A percentile compares a stretch with the other conserved stretches of the same genome.
phyloP scores from a whole-genome alignment of 2,888 invertebrate species.

The Tachina fera region DNA sequence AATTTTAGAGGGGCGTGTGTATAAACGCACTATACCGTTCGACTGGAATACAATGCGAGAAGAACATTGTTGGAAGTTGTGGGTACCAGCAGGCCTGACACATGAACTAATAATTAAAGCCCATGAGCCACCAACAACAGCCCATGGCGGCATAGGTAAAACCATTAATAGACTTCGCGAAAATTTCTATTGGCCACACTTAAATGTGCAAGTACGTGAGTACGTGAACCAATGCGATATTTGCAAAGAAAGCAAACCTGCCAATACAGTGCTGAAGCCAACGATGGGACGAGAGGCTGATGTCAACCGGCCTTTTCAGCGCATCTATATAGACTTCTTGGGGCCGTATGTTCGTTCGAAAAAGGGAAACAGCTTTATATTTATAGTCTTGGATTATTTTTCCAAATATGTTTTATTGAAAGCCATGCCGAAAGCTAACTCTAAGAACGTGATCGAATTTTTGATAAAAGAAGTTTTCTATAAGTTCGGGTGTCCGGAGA shows the following conservation, averaged over 20 bases:
- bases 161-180: background rate
- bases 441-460: background rate
- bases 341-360: background rate
- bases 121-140: too few species aligned
- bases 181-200: background rate
- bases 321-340: background rate
- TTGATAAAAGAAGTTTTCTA: background rate
- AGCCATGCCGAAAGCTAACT: background rate
- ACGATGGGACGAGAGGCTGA: background rate
- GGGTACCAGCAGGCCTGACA: background rate
- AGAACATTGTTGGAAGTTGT: background rate
- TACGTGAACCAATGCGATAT: background rate
- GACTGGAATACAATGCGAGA: background rate
- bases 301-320: background rate
- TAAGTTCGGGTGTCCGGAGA: background rate
- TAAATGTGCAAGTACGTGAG: background rate
- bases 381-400: conserved; percentile 2
- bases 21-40: background rate
- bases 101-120: background rate
- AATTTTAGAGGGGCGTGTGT: background rate
- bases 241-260: background rate
- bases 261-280: background rate
- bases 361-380: background rate
- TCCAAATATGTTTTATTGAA: background rate
- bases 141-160: background rate